Percentiles rank a stretch among this genome's conserved stretches.
These are phyloP conservation scores for Dendrolimus pini DNA, from an alignment of 2,888 invertebrate genomes.

Conservation along the genomic window DNA sequence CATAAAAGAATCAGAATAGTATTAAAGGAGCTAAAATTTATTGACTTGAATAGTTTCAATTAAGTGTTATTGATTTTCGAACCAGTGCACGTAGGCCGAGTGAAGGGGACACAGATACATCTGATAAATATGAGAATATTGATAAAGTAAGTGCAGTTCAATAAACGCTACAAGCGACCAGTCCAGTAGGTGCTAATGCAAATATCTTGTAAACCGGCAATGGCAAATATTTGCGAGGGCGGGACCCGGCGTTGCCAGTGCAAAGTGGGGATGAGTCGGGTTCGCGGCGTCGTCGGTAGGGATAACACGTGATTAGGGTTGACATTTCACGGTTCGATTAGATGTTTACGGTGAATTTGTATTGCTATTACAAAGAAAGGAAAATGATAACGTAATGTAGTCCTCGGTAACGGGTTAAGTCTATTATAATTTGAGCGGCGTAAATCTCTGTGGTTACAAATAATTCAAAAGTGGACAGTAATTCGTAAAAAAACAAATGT, in stretches of 20 bases:
- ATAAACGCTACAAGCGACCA: slow-evolving; percentile 35
- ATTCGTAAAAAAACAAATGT: no score
- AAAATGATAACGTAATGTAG: no score
- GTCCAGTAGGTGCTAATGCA: slow-evolving; percentile 52
- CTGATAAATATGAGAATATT: slow-evolving; percentile 17
- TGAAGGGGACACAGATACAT: slow-evolving; percentile 14
- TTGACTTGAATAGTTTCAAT: slow-evolving; percentile 18
- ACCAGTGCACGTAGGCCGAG: slow-evolving; percentile 18
- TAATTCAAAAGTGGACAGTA: no score
- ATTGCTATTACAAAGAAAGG: no score
- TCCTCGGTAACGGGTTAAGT: no score
- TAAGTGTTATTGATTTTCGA: slow-evolving; percentile 18
- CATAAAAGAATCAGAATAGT: no score
- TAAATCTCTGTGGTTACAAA: no score
- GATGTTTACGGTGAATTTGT: background rate
- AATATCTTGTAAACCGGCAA: slow-evolving; percentile 50
- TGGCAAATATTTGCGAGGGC: slow-evolving; percentile 53
- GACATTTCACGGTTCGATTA: slow-evolving; percentile 9
- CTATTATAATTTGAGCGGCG: no score
- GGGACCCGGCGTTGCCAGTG: slow-evolving; percentile 18
- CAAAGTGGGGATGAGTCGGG: slow-evolving; percentile 18
- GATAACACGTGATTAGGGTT: slow-evolving; percentile 17
- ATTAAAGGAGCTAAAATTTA: background rate
- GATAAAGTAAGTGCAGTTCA: slow-evolving; percentile 33
- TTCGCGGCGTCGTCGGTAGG: slow-evolving; percentile 11